Conservation (phyloP, 2,888 invertebrate genomes). For the Macrosoma leucophasiata region DNA sequence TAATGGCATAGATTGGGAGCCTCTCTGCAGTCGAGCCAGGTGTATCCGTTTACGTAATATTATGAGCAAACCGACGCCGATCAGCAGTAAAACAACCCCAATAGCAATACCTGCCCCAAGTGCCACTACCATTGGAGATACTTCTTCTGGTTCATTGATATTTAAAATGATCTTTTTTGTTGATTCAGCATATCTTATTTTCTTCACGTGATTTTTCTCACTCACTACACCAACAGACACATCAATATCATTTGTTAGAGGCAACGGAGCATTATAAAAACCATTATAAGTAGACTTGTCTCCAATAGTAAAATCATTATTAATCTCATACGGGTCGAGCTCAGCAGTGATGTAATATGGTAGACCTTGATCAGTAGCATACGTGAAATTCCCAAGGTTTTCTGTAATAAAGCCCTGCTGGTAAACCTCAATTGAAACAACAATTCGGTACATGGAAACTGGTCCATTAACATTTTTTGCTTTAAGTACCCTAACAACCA, state of each 20-base stretch:
- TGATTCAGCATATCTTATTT: constrained; percentile 78
- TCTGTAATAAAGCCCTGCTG: constrained; percentile 78
- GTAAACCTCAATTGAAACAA: constrained; percentile 81
- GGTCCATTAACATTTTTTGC: constrained; percentile 87
- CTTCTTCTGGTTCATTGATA: constrained; percentile 64
- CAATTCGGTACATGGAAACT: constrained; percentile 82
- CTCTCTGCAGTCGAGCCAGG: constrained; percentile 61
- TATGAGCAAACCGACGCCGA: constrained; percentile 78
- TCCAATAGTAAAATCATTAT: constrained; percentile 84
- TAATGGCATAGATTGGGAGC: constrained; percentile 76
- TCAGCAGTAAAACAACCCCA: constrained; percentile 80
- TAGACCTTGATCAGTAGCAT: constrained; percentile 79
- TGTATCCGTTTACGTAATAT: constrained; percentile 69
- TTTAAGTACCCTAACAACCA: constrained; percentile 80
- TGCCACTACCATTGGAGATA: constrained; percentile 66
- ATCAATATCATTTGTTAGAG: constrained; percentile 77
- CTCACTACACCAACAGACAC: constrained; percentile 84
- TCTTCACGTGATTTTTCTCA: constrained; percentile 78
- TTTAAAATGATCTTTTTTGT: constrained; percentile 71
- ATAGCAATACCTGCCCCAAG: constrained; percentile 80
- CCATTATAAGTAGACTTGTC: constrained; percentile 83
- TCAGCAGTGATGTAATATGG: constrained; percentile 91
- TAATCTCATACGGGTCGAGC: constrained; percentile 79
- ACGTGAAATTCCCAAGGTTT: constrained; percentile 78
- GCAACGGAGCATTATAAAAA: constrained; percentile 85